phyloP scores from a whole-genome alignment of 1,140 invertebrate species.

The Halotydeus destructor region DNA sequence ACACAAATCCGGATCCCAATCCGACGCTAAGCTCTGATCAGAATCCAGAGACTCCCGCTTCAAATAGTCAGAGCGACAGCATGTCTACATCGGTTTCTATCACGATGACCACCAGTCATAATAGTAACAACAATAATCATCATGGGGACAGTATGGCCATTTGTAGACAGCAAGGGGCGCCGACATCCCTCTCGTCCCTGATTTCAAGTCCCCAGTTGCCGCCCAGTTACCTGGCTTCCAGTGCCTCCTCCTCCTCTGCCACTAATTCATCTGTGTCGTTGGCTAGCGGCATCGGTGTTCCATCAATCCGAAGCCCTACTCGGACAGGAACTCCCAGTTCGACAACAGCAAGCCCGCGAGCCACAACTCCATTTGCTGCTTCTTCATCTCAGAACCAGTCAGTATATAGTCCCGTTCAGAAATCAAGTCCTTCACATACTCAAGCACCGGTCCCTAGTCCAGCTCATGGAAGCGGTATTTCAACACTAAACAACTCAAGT shows the following conservation, averaged over 20 bases:
- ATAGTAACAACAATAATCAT: no score
- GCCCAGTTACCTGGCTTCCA: neutral
- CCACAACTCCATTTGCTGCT: neutral
- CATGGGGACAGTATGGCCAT: no score
- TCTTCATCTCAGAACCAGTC: neutral
- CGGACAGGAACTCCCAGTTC: neutral
- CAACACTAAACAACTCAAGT: neutral
- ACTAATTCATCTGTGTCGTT: neutral
- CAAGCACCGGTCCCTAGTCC: neutral
- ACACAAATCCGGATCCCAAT: neutral
- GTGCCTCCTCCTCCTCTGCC: neutral
- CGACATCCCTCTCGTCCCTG: no score
- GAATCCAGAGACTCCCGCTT: no score
- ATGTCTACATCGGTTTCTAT: no score
- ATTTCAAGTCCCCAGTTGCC: neutral
- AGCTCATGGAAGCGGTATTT: neutral
- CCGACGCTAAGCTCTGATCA: no score
- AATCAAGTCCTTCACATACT: neutral
- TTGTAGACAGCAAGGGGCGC: no score
- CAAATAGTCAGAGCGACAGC: no score
- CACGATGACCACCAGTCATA: no score
- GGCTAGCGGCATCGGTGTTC: neutral
- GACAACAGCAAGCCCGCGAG: neutral
- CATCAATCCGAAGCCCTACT: neutral
- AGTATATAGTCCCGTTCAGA: neutral